Base-by-base conservation (phyloP, 2,797 vertebrate species). In the Mormyrus proboscirostris region DNA sequence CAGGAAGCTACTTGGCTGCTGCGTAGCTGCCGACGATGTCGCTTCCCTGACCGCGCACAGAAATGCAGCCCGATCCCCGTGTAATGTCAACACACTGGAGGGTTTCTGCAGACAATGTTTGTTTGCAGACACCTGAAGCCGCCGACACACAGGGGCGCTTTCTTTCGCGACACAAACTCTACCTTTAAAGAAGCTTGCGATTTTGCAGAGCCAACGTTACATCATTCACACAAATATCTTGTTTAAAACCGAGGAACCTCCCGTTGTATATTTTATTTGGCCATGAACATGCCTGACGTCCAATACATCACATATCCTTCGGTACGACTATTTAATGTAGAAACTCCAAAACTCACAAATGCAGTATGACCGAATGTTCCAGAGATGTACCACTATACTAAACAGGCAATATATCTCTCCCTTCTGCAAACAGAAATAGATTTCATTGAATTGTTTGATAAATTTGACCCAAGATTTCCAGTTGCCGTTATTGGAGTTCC, bases 331-430 rank as follows among this genome's bases (percentile, higher is more conserved):
- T 98, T 98, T 98, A 97, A 99, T 97, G 95, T 96, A 97, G 96
- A 97, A 97, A 97, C 97, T 98, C 98, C 97, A 98, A 98, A 97
- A 98, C 97, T 98, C 97, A 99, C 97, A 98, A 98, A 97, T 97
- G 96, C 96, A 94, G 95, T 93, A 94, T 93, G 96, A 97, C 96
- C 96, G 95, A 98, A 98, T 94, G 96, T 97, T 98, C 97, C 97
- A 96, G 94, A 95, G 97, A 96, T 94, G 94, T 96, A 96, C 96
- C 96, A 91, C 91, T 96, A 96, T 96, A 95, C 97, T 97, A 98
- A 96, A 98, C 97, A 97, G 95, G 94, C 95, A 96, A 97, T 98
- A 97, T 97, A 97, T 99, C 97, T 98, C 95, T 93, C 92, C 91
- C 94, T 95, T 98, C 94, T 97, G 96, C 96, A 98, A 98, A 98